Base-by-base conservation (phyloP, 2,797 vertebrate genomes). In the Danio jaintianensis region DNA sequence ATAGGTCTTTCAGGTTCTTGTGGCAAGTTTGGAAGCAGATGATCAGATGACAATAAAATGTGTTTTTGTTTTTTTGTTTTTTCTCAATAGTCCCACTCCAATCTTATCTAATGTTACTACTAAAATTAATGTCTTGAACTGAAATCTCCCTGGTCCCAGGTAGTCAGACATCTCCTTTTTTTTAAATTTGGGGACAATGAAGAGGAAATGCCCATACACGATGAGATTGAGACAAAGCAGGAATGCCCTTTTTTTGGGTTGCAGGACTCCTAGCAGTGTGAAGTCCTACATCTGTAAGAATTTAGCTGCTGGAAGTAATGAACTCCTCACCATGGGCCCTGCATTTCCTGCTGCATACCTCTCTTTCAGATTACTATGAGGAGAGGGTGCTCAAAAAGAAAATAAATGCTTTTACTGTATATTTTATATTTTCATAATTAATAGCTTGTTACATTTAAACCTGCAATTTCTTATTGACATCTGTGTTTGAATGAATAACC, bases 181-280 rank as follows among this genome's bases (percentile, higher is more conserved):
- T 90, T 87, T n/a, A n/a, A 88, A 84, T 89, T 29, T 29, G 29
- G 50, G 87, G 86, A 80, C 84, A 87, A 87, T 68, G 75, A 64
- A 78, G 91, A 93, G 93, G 92, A 94, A 94, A 92, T 93, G 90
- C 87, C 90, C 91, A 82, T 90, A 86, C n/a, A n/a, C 90, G 89
- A 90, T 91, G 90, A 74, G 74, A 70, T 63, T 10, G 69, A 58
- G 53, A 42, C 43, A 58, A 88, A 87, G 89, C 88, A 85, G 82
- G 66, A 84, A 69, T 88, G 88, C 87, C 84, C 64, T n/a, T n/a
- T n/a, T 85, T 79, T 83, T 86, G 84, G 42, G 86, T 86, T 84
- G 87, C 68, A 13, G 15, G 53, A 29, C 50, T 75, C 80, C 77
- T 82, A 74, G 85, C 84, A 40, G 47, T 79, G 47, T 62, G 18